phyloP scores from a whole-genome alignment of 1,140 invertebrate genomes.

The Sycophila sp. region DNA sequence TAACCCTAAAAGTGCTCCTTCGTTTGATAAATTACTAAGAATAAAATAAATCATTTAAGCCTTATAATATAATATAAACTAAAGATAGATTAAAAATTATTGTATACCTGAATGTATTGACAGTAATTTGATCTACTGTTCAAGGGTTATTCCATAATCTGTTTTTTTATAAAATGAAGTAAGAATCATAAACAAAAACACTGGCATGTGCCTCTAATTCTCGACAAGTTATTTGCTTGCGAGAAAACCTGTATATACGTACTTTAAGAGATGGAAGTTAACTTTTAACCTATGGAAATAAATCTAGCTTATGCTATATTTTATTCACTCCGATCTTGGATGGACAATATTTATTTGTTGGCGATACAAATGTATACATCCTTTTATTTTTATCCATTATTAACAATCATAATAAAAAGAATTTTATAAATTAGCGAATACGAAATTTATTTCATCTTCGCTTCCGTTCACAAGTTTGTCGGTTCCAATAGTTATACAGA shows the following conservation, averaged over 20 bases:
- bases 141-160: too few species aligned
- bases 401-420: not conserved
- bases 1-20: too few species aligned
- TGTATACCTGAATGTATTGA: too few species aligned
- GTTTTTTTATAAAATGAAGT: too few species aligned
- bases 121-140: too few species aligned
- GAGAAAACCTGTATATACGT: not conserved
- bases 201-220: not conserved
- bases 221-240: not conserved
- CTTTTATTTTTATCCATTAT: constrained; percentile 1
- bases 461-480: not conserved
- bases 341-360: not conserved
- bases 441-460: not conserved
- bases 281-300: constrained; percentile 1
- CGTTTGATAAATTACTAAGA: too few species aligned
- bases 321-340: constrained; percentile 2
- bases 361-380: not conserved
- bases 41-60: too few species aligned
- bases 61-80: too few species aligned
- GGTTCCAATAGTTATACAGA: not conserved
- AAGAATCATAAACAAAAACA: too few species aligned
- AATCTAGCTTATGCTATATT: not conserved
- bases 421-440: not conserved
- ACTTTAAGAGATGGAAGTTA: not conserved
- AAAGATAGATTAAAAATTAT: too few species aligned